phyloP scores from a whole-genome alignment of 1,140 invertebrate species.

The Euwallacea fornicatus region DNA sequence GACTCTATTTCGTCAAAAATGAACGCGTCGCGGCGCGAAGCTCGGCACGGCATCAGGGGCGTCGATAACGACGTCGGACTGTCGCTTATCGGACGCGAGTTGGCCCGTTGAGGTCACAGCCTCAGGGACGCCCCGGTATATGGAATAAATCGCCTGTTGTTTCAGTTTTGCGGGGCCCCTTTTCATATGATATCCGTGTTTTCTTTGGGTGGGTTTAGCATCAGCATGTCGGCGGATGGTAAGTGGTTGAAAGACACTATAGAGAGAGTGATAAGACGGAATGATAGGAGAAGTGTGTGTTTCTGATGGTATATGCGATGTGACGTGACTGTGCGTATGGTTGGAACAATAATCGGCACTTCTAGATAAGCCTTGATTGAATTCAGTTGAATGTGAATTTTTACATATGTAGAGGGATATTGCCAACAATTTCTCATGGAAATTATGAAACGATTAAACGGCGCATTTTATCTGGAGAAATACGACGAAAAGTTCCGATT shows the following conservation, averaged over 20 bases:
- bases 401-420: no score
- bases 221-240: constrained; percentile 36
- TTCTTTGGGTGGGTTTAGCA: constrained; percentile 31
- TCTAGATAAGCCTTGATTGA: no score
- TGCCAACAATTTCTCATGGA: no score
- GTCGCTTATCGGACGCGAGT: not conserved
- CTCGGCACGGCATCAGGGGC: constrained; percentile 12
- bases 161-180: not conserved
- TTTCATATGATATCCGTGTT: constrained; percentile 35
- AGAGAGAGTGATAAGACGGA: no score
- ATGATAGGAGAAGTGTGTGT: no score
- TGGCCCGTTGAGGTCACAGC: constrained; percentile 13
- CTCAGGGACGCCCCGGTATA: not conserved
- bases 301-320: no score
- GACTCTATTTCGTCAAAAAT: constrained; percentile 18
- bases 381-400: no score
- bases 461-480: no score
- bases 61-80: constrained; percentile 19
- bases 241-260: not conserved
- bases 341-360: no score
- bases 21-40: constrained; percentile 19
- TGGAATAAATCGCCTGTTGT: not conserved
- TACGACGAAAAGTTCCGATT: no score
- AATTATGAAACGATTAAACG: no score
- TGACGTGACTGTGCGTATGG: no score